These are phyloP conservation scores for Anthophora plumipes DNA, from an alignment of 2,888 invertebrate genomes.

Conservation along the genomic window DNA sequence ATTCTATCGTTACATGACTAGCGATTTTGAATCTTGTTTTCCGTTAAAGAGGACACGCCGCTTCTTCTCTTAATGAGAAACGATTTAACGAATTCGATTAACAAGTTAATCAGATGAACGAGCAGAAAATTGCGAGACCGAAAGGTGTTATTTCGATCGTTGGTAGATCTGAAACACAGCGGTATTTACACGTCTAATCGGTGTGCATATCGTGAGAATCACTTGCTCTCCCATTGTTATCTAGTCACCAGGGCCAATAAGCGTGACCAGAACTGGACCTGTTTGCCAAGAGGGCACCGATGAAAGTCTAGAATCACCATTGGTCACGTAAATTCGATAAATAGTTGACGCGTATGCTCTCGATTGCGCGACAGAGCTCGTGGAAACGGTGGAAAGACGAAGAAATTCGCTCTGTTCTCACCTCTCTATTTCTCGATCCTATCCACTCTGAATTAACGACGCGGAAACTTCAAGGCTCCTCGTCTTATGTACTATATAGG, in stretches of 20 bases:
- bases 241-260: not conserved
- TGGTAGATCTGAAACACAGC: no score
- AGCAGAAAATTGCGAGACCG: no score
- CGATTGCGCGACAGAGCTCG: not conserved
- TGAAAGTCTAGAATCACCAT: not conserved
- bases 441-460: conserved; percentile 26
- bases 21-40: no score
- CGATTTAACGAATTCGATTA: no score
- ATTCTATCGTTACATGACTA: no score
- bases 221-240: conserved; percentile 16
- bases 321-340: not conserved
- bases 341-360: not conserved
- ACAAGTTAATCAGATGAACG: no score
- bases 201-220: not conserved
- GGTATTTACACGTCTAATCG: not conserved
- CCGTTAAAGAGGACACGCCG: no score
- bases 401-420: conserved; percentile 10
- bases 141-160: no score
- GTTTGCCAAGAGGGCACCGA: not conserved
- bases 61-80: no score
- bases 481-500: conserved; percentile 26
- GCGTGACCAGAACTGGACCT: not conserved
- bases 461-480: conserved; percentile 58
- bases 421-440: conserved; percentile 44
- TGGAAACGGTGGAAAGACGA: not conserved